Evolutionary conservation across 2,888 invertebrate genomes (phyloP).

Genomic region (Lasioglossum lativentre): DNA sequence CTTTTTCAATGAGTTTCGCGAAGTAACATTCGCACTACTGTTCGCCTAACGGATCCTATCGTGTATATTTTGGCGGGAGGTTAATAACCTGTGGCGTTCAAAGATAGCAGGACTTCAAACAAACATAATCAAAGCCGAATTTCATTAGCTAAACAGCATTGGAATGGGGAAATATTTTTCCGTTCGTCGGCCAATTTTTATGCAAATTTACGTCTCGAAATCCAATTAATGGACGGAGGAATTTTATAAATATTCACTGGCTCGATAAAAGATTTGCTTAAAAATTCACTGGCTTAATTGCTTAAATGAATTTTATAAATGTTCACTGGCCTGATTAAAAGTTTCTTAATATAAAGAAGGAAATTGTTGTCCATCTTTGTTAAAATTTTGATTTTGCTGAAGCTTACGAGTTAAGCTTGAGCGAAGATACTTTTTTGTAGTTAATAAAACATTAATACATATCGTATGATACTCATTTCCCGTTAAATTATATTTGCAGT

Average conservation of each 20-base stretch:
- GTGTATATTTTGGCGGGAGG: slow-evolving; percentile 7
- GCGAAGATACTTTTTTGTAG: neutral
- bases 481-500: neutral
- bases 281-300: neutral
- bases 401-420: neutral
- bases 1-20: neutral
- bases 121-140: neutral
- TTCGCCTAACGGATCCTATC: neutral
- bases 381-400: neutral
- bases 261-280: neutral
- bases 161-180: neutral
- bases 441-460: neutral
- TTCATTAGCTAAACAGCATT: neutral
- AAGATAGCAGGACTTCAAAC: neutral
- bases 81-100: neutral
- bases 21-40: neutral
- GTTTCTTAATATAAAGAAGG: neutral
- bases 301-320: neutral
- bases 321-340: neutral
- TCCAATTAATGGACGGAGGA: neutral
- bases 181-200: neutral
- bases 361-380: neutral
- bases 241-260: neutral
- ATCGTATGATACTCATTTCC: neutral
- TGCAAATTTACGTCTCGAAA: neutral